These are phyloP conservation scores for Triplophysa tibetana DNA, from an alignment of 2,113 vertebrate species.

Conservation along the genomic window DNA sequence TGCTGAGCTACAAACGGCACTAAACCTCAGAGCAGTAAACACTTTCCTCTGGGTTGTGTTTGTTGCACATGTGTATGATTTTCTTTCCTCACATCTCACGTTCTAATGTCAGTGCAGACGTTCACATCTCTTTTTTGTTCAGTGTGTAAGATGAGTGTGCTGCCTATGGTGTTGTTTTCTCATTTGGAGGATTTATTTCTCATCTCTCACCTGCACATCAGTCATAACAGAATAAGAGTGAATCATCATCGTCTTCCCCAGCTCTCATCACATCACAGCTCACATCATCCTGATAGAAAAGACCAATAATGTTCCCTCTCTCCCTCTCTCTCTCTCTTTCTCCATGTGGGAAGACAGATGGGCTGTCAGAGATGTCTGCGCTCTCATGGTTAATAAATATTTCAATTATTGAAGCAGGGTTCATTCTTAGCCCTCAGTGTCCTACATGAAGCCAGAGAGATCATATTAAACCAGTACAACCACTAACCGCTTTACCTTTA, in stretches of 20 bases:
- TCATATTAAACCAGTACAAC: not conserved
- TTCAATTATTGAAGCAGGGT: slow-evolving; percentile 12
- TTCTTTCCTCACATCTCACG: not conserved
- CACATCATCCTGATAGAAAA: slow-evolving; percentile 22
- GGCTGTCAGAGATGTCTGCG: slow-evolving; percentile 1
- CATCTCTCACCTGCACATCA: slow-evolving; percentile 16
- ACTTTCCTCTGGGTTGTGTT: not conserved
- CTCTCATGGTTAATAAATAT: not conserved
- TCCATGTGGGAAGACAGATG: not conserved
- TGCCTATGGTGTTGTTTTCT: slow-evolving; percentile 17
- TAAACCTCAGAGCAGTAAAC: not conserved
- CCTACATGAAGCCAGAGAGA: not conserved
- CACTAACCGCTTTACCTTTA: not conserved
- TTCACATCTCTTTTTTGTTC: not conserved
- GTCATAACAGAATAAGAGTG: slow-evolving; percentile 10
- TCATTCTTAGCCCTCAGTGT: not conserved
- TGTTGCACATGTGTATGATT: not conserved
- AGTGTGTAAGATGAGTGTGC: not conserved
- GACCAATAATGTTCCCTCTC: not conserved
- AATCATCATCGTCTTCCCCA: slow-evolving; percentile 27
- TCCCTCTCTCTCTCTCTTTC: not conserved
- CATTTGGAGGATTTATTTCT: slow-evolving; percentile 30
- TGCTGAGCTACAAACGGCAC: not conserved
- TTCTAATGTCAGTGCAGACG: not conserved
- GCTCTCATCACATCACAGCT: slow-evolving; percentile 19